phyloP scores from a whole-genome alignment of 2,888 invertebrate genomes.

The Coleophora flavipennella region DNA sequence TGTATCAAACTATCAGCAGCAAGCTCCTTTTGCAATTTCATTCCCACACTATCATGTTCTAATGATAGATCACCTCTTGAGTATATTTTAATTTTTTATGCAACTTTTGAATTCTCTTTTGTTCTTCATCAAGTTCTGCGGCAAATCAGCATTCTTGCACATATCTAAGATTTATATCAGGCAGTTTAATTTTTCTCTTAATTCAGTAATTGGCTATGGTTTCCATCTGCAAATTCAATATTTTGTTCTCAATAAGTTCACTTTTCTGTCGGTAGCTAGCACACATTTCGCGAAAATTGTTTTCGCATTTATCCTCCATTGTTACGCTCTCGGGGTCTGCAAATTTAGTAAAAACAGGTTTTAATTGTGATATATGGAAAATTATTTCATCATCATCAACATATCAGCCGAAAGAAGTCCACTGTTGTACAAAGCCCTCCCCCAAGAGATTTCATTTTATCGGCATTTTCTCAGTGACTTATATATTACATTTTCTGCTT shows the following conservation, averaged over 20 bases:
- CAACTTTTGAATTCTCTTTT: constrained; percentile 16
- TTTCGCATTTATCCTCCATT: constrained; percentile 48
- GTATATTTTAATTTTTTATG: constrained; percentile 35
- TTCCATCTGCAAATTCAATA: constrained; percentile 44
- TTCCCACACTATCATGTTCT: constrained; percentile 34
- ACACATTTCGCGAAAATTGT: constrained; percentile 47
- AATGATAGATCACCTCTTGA: constrained; percentile 39
- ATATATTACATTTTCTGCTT: too few relatives aligned
- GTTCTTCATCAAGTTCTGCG: constrained; percentile 26
- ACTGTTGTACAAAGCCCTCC: too few relatives aligned
- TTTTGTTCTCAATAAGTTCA: constrained; percentile 41
- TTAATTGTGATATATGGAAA: too few relatives aligned
- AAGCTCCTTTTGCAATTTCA: constrained; percentile 33
- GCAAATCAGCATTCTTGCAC: constrained; percentile 39
- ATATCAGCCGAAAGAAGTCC: too few relatives aligned
- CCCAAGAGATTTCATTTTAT: too few relatives aligned
- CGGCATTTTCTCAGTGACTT: too few relatives aligned
- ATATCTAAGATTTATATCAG: constrained; percentile 24
- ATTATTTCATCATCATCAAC: too few relatives aligned
- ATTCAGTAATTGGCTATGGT: constrained; percentile 38
- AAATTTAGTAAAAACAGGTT: neutral
- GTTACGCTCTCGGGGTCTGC: constrained; percentile 33
- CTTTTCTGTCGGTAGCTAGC: constrained; percentile 47
- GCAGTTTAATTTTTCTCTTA: constrained; percentile 34
- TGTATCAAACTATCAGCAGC: too few relatives aligned